Percentiles rank a stretch among this genome's conserved stretches.
Conservation (phyloP, 2,113 vertebrate species). For the Galbula dea region DNA sequence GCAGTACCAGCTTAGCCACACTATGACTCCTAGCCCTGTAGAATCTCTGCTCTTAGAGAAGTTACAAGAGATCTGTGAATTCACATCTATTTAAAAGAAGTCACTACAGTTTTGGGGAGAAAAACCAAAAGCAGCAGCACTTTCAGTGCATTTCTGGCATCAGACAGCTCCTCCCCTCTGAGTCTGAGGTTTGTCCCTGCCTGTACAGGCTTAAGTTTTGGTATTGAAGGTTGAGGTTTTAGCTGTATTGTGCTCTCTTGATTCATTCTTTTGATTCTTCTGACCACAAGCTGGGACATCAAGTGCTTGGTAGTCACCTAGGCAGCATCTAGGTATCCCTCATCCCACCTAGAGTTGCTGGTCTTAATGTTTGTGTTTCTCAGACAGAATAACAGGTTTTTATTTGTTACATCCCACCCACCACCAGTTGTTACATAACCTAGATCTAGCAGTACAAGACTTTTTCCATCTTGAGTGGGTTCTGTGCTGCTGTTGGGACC, state of each 20-base stretch:
- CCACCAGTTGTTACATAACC: background rate
- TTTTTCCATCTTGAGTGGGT: background rate
- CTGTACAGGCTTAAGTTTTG: background rate
- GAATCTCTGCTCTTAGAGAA: background rate
- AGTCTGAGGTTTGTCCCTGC: background rate
- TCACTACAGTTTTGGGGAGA: background rate
- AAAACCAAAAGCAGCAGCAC: background rate
- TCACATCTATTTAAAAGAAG: background rate
- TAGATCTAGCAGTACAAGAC: background rate
- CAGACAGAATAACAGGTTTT: background rate
- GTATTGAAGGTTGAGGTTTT: background rate
- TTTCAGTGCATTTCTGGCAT: background rate
- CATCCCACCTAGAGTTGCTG: background rate
- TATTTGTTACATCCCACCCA: background rate
- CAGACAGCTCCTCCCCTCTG: fast-evolving
- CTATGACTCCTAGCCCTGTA: background rate
- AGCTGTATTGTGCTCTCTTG: background rate
- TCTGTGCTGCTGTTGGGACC: background rate
- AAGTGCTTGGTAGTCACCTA: background rate
- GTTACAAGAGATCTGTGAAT: background rate
- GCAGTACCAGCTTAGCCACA: background rate
- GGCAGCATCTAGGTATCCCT: background rate
- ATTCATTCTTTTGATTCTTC: background rate
- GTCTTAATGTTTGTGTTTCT: background rate
- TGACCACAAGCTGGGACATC: background rate